phyloP scores from a whole-genome alignment of 2,113 vertebrate genomes.

The Varanus salvator region DNA sequence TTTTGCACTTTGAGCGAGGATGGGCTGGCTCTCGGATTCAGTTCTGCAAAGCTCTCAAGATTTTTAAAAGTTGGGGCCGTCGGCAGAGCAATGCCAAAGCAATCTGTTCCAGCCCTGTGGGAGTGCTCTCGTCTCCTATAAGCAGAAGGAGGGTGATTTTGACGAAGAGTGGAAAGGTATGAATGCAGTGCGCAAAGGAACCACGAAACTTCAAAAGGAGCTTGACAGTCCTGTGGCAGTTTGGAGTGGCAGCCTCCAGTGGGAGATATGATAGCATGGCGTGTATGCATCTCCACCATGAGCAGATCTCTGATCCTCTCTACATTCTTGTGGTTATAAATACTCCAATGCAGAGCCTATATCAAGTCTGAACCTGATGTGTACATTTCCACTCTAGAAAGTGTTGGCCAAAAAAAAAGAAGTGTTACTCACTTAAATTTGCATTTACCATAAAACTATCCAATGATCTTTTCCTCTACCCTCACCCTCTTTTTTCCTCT shows the following conservation, averaged over 20 bases:
- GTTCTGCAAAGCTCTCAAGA: neutral
- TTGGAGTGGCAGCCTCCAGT: neutral
- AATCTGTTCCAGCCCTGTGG: neutral
- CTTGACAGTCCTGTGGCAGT: neutral
- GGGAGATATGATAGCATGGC: neutral
- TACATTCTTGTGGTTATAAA: neutral
- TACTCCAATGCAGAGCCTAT: neutral
- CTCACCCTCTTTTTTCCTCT: neutral
- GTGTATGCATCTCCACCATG: neutral
- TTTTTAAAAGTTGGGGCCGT: neutral
- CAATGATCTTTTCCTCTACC: neutral
- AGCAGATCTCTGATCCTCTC: neutral
- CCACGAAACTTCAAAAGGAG: neutral
- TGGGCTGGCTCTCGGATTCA: neutral
- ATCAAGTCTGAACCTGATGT: conserved; percentile 6
- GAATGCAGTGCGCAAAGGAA: neutral
- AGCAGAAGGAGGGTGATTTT: neutral
- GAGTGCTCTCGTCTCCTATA: too few species aligned
- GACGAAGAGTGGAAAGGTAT: neutral
- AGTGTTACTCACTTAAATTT: neutral
- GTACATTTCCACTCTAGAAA: neutral
- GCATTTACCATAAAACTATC: neutral
- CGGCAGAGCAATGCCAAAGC: neutral
- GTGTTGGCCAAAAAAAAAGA: too few species aligned
- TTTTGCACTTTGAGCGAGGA: neutral